Base-by-base conservation (phyloP, 2,888 invertebrate genomes). In the Lutraria lutraria region DNA sequence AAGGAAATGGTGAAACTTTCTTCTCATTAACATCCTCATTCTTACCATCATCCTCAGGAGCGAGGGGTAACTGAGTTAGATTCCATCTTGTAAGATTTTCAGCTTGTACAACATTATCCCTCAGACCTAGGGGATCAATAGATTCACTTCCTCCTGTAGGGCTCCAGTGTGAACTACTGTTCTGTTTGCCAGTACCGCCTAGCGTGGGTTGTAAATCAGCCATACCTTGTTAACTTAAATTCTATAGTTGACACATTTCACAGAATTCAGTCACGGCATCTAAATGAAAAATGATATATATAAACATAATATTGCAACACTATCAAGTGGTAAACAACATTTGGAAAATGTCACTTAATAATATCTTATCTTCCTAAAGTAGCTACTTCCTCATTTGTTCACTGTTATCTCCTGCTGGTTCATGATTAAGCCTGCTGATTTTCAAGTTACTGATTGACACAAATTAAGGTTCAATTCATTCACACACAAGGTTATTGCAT, bases 21-120 rank as follows among this genome's bases (percentile, higher is more conserved):
- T 85, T 84, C 3, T 82, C 83, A 2, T 92, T 90, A 13, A 91
- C 90, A 16, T 90, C 90, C 6, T 93, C 92, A 29, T 92, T 88
- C 19, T 86, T 87, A 29, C 85, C 90, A 21, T 89, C 88, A 31
- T 92, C 90, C 31, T 94, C 95, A 76, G 91, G 91, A 21, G 93
- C 93, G 81, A 94, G 91, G 16, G 95, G 95, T 4, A 95, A 93
- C 21, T 93, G 93, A 52, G 95, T 95, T 15, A 95, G 91, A 88
- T 94, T 94, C 96, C 96, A 96, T 81, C 94, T 88, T 31, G 95
- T 95, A 83, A 96, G 87, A 31, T 87, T 89, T 19, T 95, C 94
- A 3, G 95, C 52, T 53, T 95, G 93, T 13, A 95, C 92, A 52
- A 95, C 86, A 76, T 93, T 93, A 72, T 93, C 93, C 60, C 85